Evolutionary conservation across 2,888 invertebrate species (phyloP).

Genomic region (Philaethria dido): DNA sequence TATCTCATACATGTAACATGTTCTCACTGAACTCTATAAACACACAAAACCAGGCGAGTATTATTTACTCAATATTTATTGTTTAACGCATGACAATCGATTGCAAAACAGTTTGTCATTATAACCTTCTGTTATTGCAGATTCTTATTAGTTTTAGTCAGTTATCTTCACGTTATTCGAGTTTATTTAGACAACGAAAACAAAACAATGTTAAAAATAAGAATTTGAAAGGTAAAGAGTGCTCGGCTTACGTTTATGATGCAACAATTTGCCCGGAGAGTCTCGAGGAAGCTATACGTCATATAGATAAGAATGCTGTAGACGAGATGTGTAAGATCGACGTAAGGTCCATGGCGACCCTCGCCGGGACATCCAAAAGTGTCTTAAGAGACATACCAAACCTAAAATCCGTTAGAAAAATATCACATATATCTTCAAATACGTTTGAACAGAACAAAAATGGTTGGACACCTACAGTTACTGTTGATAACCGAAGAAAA

Average conservation of each 20-base stretch:
- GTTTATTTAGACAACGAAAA: slow-evolving; percentile 74
- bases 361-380: slow-evolving; percentile 52
- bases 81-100: slow-evolving; percentile 19
- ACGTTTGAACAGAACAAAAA: slow-evolving; percentile 75
- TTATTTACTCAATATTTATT: slow-evolving; percentile 20
- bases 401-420: slow-evolving; percentile 58
- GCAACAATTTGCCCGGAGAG: slow-evolving; percentile 72
- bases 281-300: slow-evolving; percentile 67
- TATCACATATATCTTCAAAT: slow-evolving; percentile 68
- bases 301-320: slow-evolving; percentile 75
- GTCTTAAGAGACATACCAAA: slow-evolving; percentile 48
- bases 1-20: slow-evolving; percentile 81
- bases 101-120: slow-evolving; percentile 46
- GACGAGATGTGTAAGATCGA: slow-evolving; percentile 68
- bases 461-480: slow-evolving; percentile 65
- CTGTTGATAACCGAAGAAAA: slow-evolving; percentile 56
- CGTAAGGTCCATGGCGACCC: slow-evolving; percentile 56
- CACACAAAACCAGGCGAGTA: slow-evolving; percentile 79
- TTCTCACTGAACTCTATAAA: slow-evolving; percentile 82
- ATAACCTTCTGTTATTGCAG: slow-evolving; percentile 66
- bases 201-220: slow-evolving; percentile 63
- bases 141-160: slow-evolving; percentile 81
- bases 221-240: slow-evolving; percentile 67
- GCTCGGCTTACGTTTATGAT: slow-evolving; percentile 55
- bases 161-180: slow-evolving; percentile 73